phyloP scores from a whole-genome alignment of 92 coral and sea anemone genomes.

The Paramuricea clavata region DNA sequence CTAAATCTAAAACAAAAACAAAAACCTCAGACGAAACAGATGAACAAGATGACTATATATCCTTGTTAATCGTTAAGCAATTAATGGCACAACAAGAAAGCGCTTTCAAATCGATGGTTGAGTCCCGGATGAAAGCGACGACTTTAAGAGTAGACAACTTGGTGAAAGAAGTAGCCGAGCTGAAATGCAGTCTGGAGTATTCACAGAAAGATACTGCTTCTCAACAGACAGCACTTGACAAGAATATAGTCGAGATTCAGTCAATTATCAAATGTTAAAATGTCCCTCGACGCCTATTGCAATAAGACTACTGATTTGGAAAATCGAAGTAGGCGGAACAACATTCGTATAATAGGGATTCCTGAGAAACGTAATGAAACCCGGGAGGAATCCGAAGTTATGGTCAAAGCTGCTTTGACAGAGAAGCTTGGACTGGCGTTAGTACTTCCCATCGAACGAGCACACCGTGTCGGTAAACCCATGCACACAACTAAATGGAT shows the following conservation, averaged over 20 bases:
- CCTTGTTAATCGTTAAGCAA: no score
- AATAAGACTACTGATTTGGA: no score
- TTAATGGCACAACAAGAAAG: neutral
- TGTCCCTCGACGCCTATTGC: no score
- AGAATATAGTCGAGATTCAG: no score
- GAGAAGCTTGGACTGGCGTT: conserved; percentile 52
- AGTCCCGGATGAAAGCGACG: neutral
- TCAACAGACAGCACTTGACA: neutral
- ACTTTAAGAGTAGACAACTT: conserved; percentile 14
- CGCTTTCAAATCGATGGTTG: conserved; percentile 16
- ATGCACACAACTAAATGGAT: neutral
- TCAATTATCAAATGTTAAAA: no score
- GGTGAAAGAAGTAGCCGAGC: conserved; percentile 15
- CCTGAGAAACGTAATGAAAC: no score
- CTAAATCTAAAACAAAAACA: no score
- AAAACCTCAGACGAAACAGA: neutral
- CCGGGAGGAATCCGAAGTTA: no score
- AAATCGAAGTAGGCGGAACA: no score
- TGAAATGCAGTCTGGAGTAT: conserved; percentile 17
- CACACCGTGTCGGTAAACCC: conserved; percentile 7
- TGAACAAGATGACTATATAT: no score
- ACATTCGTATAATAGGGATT: no score
- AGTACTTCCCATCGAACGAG: neutral
- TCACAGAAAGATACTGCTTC: conserved; percentile 8
- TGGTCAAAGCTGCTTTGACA: no score